phyloP scores from a whole-genome alignment of 2,113 vertebrate species.

The Nestor notabilis region DNA sequence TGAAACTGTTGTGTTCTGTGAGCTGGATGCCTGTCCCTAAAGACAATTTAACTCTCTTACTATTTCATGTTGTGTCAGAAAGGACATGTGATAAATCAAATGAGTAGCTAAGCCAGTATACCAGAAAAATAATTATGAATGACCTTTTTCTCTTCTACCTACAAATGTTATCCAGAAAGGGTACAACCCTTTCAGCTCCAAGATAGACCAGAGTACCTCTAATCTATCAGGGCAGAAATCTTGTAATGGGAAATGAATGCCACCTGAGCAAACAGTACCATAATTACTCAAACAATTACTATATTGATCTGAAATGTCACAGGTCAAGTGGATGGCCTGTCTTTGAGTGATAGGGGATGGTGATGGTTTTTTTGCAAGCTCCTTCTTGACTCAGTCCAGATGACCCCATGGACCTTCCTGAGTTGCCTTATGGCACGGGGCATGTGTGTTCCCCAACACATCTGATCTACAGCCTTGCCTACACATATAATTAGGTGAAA shows the following conservation, averaged over 20 bases:
- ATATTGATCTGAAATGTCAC: background rate
- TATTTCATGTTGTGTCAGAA: conserved; percentile 34
- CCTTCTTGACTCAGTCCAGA: background rate
- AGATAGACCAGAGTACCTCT: background rate
- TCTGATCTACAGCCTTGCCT: background rate
- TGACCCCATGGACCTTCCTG: background rate
- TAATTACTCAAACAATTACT: background rate
- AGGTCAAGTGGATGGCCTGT: background rate
- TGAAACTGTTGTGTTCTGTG: conserved; percentile 18
- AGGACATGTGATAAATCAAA: conserved; percentile 17
- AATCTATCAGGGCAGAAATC: background rate
- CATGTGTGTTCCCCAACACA: accelerated
- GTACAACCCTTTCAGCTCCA: background rate
- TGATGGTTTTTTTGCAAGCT: background rate
- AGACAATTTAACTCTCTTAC: background rate
- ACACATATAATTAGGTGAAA: background rate
- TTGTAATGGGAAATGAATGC: background rate
- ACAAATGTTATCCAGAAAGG: conserved; percentile 30
- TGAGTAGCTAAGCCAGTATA: background rate
- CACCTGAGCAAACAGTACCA: background rate
- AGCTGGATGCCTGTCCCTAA: conserved; percentile 14
- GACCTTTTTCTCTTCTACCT: conserved; percentile 45
- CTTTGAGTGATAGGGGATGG: background rate
- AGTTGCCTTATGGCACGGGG: background rate
- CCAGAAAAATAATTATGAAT: conserved; percentile 50